Evolutionary conservation across 2,113 vertebrate species (phyloP).

Genomic region (Rhea americana): DNA sequence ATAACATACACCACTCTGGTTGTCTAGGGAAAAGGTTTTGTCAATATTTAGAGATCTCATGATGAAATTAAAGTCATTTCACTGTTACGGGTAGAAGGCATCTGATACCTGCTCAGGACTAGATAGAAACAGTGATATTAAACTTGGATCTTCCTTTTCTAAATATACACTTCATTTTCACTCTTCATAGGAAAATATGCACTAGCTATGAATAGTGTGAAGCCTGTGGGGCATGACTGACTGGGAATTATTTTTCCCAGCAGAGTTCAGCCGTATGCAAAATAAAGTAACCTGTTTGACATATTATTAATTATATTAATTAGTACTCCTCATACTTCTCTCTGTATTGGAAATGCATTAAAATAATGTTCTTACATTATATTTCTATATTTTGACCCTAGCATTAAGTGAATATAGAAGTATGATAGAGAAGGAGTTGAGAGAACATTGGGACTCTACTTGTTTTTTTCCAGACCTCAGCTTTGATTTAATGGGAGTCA

Average conservation of each 20-base stretch:
- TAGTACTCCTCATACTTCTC: neutral
- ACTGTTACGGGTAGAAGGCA: neutral
- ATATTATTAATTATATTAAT: neutral
- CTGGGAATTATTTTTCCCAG: accelerated
- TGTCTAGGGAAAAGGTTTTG: neutral
- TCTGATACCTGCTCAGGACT: neutral
- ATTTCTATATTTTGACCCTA: neutral
- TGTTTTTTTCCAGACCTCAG: neutral
- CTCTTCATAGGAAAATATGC: neutral
- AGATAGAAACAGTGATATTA: neutral
- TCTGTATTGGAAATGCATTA: neutral
- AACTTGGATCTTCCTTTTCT: neutral
- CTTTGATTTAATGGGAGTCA: neutral
- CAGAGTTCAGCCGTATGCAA: neutral
- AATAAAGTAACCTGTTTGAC: neutral
- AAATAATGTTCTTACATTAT: neutral
- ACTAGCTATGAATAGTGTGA: neutral
- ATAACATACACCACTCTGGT: neutral
- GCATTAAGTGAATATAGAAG: neutral
- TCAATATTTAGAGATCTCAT: neutral
- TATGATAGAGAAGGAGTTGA: neutral
- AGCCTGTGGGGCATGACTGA: neutral
- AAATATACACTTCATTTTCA: neutral
- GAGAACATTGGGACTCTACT: neutral
- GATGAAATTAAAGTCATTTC: neutral